A percentile compares a stretch with the other conserved stretches of the same genome.
Evolutionary conservation across 2,113 vertebrate species (phyloP).

Genomic region (Telmatochromis bifrenatus): DNA sequence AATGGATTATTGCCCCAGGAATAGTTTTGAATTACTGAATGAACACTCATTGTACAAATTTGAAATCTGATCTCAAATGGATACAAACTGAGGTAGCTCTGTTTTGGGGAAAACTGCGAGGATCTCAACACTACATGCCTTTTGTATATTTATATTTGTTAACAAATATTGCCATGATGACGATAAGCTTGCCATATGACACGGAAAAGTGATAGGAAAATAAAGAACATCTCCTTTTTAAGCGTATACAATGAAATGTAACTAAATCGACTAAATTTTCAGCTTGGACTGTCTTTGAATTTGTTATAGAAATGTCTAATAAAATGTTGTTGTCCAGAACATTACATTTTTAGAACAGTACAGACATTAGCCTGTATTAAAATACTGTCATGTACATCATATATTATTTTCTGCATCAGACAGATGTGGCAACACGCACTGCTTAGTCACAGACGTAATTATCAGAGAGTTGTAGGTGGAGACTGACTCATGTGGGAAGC

Average conservation of each 20-base stretch:
- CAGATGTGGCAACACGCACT: background rate
- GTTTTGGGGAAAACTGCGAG: background rate
- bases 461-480: background rate
- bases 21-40: background rate
- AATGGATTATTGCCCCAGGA: background rate
- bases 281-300: background rate
- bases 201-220: background rate
- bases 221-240: background rate
- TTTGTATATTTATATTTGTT: background rate
- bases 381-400: background rate
- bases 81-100: background rate
- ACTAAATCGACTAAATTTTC: background rate
- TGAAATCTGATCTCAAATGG: background rate
- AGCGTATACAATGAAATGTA: background rate
- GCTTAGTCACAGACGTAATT: slow-evolving; percentile 3
- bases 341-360: background rate
- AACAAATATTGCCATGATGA: background rate
- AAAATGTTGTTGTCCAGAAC: background rate
- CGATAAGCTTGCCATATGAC: background rate
- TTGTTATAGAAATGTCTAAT: background rate
- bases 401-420: background rate
- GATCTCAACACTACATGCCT: background rate
- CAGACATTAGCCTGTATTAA: background rate
- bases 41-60: background rate
- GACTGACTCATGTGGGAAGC: slow-evolving; percentile 18